Evolutionary conservation across 1,140 invertebrate species (phyloP).

Genomic region (Drosophila quadrilineata): DNA sequence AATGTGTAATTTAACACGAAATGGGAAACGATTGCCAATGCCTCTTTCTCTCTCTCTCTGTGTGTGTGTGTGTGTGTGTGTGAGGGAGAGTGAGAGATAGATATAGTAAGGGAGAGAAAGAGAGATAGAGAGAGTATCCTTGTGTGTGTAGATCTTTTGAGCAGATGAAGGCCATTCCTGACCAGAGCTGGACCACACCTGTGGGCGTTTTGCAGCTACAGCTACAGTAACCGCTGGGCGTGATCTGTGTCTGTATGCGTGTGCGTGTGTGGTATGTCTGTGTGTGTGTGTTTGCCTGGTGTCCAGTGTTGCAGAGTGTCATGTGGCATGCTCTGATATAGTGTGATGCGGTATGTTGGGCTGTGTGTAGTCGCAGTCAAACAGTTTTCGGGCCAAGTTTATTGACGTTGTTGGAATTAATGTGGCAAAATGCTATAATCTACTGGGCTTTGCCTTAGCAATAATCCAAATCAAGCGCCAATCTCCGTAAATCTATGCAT

Average conservation of each 20-base stretch:
- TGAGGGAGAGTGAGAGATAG: conserved; percentile 17
- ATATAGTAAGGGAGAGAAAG: conserved; percentile 18
- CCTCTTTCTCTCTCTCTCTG: too few relatives aligned
- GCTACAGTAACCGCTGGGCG: conserved; percentile 26
- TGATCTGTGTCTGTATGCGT: conserved; percentile 17
- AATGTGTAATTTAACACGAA: conserved; percentile 79
- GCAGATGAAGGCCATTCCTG: conserved; percentile 40
- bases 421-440: conserved; percentile 58
- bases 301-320: conserved; percentile 7
- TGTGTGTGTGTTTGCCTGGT: conserved; percentile 7
- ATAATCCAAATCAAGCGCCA: conserved; percentile 4
- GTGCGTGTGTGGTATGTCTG: too few relatives aligned
- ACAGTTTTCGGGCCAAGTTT: conserved; percentile 51
- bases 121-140: conserved; percentile 15
- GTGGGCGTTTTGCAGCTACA: conserved; percentile 21
- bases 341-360: conserved; percentile 3
- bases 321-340: background rate
- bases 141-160: conserved; percentile 33
- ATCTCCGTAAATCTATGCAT: background rate
- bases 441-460: conserved; percentile 65
- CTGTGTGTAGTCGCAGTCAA: conserved; percentile 7
- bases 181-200: conserved; percentile 53
- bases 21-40: conserved; percentile 73
- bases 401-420: conserved; percentile 59
- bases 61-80: conserved; percentile 14